Base-by-base conservation (phyloP, 2,888 invertebrate genomes). In the Hydrotaea diabolus region DNA sequence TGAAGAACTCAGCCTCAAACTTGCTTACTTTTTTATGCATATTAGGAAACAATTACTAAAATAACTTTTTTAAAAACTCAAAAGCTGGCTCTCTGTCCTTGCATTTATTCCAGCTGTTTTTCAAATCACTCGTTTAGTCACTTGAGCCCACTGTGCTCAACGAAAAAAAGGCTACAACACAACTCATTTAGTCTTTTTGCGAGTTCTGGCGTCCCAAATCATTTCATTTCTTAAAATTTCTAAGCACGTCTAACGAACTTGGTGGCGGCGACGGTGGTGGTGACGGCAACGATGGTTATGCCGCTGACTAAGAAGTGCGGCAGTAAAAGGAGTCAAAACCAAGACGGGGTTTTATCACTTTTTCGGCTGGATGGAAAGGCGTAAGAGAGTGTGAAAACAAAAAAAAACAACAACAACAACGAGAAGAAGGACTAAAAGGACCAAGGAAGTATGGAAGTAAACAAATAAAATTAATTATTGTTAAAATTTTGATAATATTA, bases 401-500 rank as follows among this genome's bases (percentile, higher is more conserved):
- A n/a, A n/a, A 49, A 4, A 2, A 26, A n/a, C n/a, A n/a, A n/a
- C n/a, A n/a, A n/a, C n/a, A n/a, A n/a, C n/a, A n/a, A n/a, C n/a
- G n/a, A n/a, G n/a, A n/a, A n/a, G n/a, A n/a, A n/a, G n/a, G n/a
- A n/a, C n/a, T n/a, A n/a, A n/a, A 62, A 62, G 62, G 31, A 31
- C 31, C 9, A 49, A 1, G 49, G n/a, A 4, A 4, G n/a, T 3
- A 49, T n/a, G 19, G 23, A 31, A 31, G 62, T 31, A 62, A 62
- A 62, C 21, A 80, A 75, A 80, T 69, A 7, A 64, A 80, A 80
- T 80, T 75, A 80, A 75, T 75, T 80, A 69, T 31, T 46, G 43
- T 69, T 75, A 49, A 69, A 69, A 69, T 43, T 80, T 74, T 80
- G 43, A 69, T 75, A 59, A 59, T 46, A 75, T 69, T 75, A 80